These are phyloP conservation scores for Palythoa grandis DNA, from an alignment of 92 coral and sea anemone genomes.

Conservation along the genomic window DNA sequence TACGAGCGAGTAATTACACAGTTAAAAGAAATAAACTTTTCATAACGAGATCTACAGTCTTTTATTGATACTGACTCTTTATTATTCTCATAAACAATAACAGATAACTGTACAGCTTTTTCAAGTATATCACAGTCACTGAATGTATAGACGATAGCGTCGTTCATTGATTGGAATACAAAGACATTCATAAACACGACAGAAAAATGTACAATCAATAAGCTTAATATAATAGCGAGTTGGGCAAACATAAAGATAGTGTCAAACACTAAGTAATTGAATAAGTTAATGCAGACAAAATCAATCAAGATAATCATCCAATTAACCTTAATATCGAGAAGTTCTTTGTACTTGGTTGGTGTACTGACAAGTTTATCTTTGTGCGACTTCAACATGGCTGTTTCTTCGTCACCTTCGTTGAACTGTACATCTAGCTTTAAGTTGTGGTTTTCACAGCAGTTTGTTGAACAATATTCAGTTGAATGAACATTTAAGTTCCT, in stretches of 20 bases:
- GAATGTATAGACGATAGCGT: conserved; percentile 45
- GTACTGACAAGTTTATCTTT: conserved; percentile 46
- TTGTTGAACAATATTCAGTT: conserved; percentile 24
- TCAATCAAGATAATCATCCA: conserved; percentile 44
- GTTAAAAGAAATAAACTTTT: conserved; percentile 39
- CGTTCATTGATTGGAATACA: conserved; percentile 44
- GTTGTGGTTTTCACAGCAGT: conserved; percentile 32
- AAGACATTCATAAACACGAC: conserved; percentile 44
- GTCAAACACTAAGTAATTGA: conserved; percentile 44
- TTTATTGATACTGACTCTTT: conserved; percentile 41
- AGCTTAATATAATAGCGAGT: conserved; percentile 42
- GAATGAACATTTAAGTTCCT: conserved; percentile 27
- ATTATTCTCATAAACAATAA: conserved; percentile 42
- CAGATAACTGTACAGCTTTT: conserved; percentile 44
- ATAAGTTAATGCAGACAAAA: conserved; percentile 43
- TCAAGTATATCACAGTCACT: conserved; percentile 44
- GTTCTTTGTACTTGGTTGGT: conserved; percentile 47
- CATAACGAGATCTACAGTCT: conserved; percentile 43
- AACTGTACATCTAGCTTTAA: conserved; percentile 34
- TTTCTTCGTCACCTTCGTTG: conserved; percentile 31
- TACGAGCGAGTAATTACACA: conserved; percentile 39
- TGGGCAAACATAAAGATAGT: conserved; percentile 44
- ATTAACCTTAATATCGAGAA: conserved; percentile 44
- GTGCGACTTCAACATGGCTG: conserved; percentile 45
- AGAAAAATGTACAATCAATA: conserved; percentile 43